Conservation (phyloP, 1,140 invertebrate species). For the Limonius californicus region DNA sequence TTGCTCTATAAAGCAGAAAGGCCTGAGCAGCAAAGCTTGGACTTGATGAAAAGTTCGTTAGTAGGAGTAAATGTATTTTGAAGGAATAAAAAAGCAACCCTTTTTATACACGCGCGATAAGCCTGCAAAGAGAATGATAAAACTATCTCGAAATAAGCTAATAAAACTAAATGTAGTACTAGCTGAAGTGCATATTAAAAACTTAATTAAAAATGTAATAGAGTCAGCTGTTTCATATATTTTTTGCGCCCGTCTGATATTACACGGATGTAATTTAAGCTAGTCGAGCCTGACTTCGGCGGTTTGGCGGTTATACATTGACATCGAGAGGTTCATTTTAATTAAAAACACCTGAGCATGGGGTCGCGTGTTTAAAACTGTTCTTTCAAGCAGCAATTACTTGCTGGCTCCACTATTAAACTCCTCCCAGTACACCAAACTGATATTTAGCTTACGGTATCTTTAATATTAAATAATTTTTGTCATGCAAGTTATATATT, state of each 20-base stretch:
- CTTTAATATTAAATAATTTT: too few relatives aligned
- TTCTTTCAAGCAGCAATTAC: conserved; percentile 9
- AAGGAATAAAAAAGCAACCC: too few relatives aligned
- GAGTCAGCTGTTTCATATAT: not conserved
- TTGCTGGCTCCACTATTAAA: conserved; percentile 4
- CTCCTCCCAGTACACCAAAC: not conserved
- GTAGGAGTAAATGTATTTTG: too few relatives aligned
- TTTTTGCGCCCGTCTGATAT: not conserved
- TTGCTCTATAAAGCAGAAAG: too few relatives aligned
- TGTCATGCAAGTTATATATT: too few relatives aligned
- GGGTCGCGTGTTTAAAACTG: conserved; percentile 15
- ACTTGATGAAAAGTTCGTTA: too few relatives aligned
- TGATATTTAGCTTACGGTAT: conserved; percentile 1
- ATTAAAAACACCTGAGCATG: conserved; percentile 22
- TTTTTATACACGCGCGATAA: too few relatives aligned
- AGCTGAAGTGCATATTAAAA: not conserved
- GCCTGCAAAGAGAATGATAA: too few relatives aligned
- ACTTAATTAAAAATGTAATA: conserved; percentile 7
- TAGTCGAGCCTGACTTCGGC: not conserved
- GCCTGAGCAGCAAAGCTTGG: too few relatives aligned
- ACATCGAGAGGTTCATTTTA: conserved; percentile 16
- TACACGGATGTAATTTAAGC: conserved; percentile 3
- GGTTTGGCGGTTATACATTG: conserved; percentile 9
- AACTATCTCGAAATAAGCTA: too few relatives aligned
- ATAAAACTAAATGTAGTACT: too few relatives aligned